Base-by-base conservation (phyloP, 2,888 invertebrate genomes). In the Ariolimax columbianus region DNA sequence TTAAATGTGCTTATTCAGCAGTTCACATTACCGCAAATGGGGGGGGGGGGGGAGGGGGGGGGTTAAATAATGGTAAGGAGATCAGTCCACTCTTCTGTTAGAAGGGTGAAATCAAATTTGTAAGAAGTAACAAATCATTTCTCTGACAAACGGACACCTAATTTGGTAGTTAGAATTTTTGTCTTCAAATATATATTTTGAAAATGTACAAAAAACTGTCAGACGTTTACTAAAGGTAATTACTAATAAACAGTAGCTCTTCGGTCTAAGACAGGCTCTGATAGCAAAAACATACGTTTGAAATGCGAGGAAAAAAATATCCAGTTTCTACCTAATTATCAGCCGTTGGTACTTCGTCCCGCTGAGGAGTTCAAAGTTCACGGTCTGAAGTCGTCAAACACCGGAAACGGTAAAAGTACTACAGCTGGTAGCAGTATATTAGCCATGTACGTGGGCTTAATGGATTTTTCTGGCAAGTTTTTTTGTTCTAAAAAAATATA, bases 311-410 rank as follows among this genome's bases (percentile, higher is more conserved):
- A 2, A 55, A 55, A 6, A 23, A 55, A 55, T 55, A 11, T 55
- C 3, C 55, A 2, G 55, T 55, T 55, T 11, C 55, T 11, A 7
- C 7, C 55, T 55, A 17, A 55, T 55, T 55, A 55, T 55, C 55
- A 19, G 55, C 7, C 6, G 55, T 55, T 55, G 47, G 73, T 47
- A 26, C 40, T 26, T 40, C 38, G 6, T 43, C 73, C 26, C 38
- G 26, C 38, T 47, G 43, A 4, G 23, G 36, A 68, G 68, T 68
- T 68, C 68, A 68, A 68, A 68, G 68, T 68, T 68, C 68, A 68
- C 23, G 68, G 68, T 36, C 23, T 30, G 17, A 4, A 68, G 33
- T 68, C 36, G 30, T 68, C 68, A 68, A 68, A 33, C 11, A 68
- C 68, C 68, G 68, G 68, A 68, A 68, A 68, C 36, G 36, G 55